These are phyloP conservation scores for Lophius piscatorius DNA, from an alignment of 2,113 vertebrate genomes.

Conservation along the genomic window DNA sequence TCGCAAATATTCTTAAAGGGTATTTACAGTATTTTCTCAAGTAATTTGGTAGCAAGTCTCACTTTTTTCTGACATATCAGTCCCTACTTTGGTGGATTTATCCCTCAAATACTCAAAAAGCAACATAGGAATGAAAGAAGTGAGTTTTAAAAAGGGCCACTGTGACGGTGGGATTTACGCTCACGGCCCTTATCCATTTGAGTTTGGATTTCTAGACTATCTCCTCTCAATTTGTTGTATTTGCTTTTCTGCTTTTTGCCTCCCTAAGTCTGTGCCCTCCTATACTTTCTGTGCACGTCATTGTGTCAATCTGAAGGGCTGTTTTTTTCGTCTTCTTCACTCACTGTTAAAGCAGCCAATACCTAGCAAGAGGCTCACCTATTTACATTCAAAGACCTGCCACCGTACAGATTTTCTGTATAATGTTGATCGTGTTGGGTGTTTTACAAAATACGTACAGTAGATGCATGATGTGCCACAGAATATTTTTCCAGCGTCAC, in stretches of 20 bases:
- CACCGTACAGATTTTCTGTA: constrained; percentile 60
- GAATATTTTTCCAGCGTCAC: not conserved
- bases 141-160: constrained; percentile 43
- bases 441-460: too few relatives aligned
- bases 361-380: constrained; percentile 64
- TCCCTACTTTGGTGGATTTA: constrained; percentile 43
- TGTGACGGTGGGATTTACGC: constrained; percentile 71
- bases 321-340: constrained; percentile 60
- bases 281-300: constrained; percentile 59
- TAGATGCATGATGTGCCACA: too few relatives aligned
- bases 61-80: constrained; percentile 50
- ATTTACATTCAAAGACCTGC: constrained; percentile 72
- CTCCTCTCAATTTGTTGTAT: constrained; percentile 70
- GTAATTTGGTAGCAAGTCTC: constrained; percentile 50
- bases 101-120: constrained; percentile 45
- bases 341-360: constrained; percentile 68
- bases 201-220: constrained; percentile 72
- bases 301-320: constrained; percentile 77
- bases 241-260: constrained; percentile 46
- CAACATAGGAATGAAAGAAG: constrained; percentile 44
- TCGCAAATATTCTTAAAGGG: constrained; percentile 45
- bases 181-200: constrained; percentile 73
- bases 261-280: constrained; percentile 63
- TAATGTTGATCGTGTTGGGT: too few relatives aligned
- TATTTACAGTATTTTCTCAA: constrained; percentile 26